Evolutionary conservation across 2,888 invertebrate species (phyloP), one percentile per base, ranked within the genome.

Genomic region (Chaetogeoica ovagalla): DNA sequence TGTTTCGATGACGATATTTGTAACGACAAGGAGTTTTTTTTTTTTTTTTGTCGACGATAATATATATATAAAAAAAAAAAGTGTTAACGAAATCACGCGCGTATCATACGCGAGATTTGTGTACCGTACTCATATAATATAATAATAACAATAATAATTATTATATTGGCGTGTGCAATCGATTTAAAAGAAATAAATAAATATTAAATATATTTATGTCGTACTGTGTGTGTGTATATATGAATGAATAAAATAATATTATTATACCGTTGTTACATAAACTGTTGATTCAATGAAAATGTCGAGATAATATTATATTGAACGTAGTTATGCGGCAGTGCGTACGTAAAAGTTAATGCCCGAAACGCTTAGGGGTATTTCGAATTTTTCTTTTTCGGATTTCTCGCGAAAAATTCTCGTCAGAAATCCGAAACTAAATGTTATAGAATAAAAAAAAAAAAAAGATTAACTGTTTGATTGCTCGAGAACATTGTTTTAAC

Each of bases 191-290:
- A n/a, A n/a, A n/a, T n/a, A n/a, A 73, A 37, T 52, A 52, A 30
- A 37, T 52, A 0, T 1, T 21, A 63, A 62, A 19, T n/a, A n/a
- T 73, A 52, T 63, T 73, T 62, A 52, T 73, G n/a, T 48, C 48
- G 15, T 43, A 13, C 13, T 60, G 72, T 62, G 1, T 30, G 30
- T 30, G 30, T 30, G 30, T 30, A 30, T 30, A 4, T 30, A 62
- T 8, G 48, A 72, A 60, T 48, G 15, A 72, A 30, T 60, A 43
- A 52, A 63, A 63, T 62, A 73, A 15, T 30, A 63, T 68, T 30
- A 63, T 68, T 62, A 63, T 52, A 30, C 30, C 62, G n/a, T 52
- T 63, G 73, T 73, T 73, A 73, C 73, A 30, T 73, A 73, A 55
- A 19, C 19, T 19, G 72, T 72, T 63, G 52, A 73, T 72, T 60